Base-by-base conservation (phyloP, 1,140 invertebrate genomes). In the Nasonia longicornis region DNA sequence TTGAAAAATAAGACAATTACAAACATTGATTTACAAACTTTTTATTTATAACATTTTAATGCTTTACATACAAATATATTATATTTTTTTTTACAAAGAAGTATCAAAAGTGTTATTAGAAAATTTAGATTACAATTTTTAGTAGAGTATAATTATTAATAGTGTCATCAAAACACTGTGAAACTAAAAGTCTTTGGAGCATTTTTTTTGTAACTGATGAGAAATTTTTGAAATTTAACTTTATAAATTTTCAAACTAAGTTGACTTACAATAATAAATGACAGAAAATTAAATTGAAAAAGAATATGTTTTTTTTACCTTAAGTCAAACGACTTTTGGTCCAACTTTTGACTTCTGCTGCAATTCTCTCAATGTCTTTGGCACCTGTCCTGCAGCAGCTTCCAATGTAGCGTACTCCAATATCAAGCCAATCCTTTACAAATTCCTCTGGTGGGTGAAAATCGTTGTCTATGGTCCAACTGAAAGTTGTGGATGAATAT, bases 311-410 rank as follows among this genome's bases (percentile, higher is more conserved):
- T 52, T 11, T 11, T 81, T 64, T 2, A 75, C 74, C n/a, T 66
- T 45, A 81, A 72, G 52, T 52, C 10, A 69, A 22, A 70, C 10
- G 45, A 35, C 31, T 76, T 64, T 83, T 85, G 38, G 73, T 77
- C 86, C 85, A 89, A 58, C 48, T 85, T 12, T 85, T 66, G 16
- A 93, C 89, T 82, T 90, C 86, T 52, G 89, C 86, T 7, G 89
- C 84, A 58, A 94, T 93, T 58, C 89, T 88, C 6, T 84, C 84
- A 64, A 96, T 93, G 86, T 96, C 94, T 11, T 93, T 89, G 3
- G 93, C 92, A 83, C 93, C 93, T 2, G 95, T 94, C 82, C 95
- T 91, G 86, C 96, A 97, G 85, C 96, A 97, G 0, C 96, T 95
- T 14, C 96, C 96, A 79, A 97, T 92, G 85, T 94, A 95, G 79